Percentiles rank a stretch among this genome's conserved stretches.
These are phyloP conservation scores for Pelecanus crispus DNA, from an alignment of 2,113 vertebrate genomes.

Conservation along the genomic window DNA sequence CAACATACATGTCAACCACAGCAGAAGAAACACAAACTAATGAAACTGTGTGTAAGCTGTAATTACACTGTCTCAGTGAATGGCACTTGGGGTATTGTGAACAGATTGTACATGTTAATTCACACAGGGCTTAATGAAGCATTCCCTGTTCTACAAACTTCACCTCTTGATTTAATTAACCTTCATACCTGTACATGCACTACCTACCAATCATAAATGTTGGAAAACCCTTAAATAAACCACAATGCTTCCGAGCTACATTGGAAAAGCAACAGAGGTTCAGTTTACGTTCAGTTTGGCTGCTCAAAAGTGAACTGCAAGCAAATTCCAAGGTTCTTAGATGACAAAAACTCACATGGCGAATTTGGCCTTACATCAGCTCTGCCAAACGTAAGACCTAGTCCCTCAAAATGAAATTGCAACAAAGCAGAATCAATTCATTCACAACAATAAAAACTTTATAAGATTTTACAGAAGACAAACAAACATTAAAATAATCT, in stretches of 20 bases:
- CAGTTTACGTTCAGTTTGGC: not conserved
- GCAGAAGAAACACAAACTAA: slow-evolving; percentile 53
- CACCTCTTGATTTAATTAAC: slow-evolving; percentile 64
- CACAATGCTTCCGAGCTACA: not conserved
- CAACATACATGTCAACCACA: slow-evolving; percentile 56
- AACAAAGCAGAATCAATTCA: not conserved
- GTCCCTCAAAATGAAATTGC: not conserved
- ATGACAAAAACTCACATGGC: not conserved
- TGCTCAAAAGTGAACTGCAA: not conserved
- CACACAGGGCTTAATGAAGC: slow-evolving; percentile 68
- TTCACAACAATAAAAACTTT: not conserved
- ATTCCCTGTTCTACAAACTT: slow-evolving; percentile 68
- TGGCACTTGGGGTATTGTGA: slow-evolving; percentile 34
- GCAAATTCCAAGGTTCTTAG: not conserved
- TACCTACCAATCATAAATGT: not conserved
- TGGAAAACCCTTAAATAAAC: not conserved
- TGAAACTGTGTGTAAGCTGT: slow-evolving; percentile 56
- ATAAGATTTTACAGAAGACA: not conserved
- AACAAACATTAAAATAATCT: not conserved
- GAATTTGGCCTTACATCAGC: not conserved
- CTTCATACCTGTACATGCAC: slow-evolving; percentile 10
- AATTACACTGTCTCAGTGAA: slow-evolving; percentile 65
- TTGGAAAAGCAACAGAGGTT: not conserved
- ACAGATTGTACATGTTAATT: slow-evolving; percentile 53
- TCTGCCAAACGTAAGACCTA: not conserved